A percentile compares a stretch with the other conserved stretches of the same genome.
These are phyloP conservation scores for Norana najaformis DNA, from an alignment of 2,888 invertebrate species.

Conservation along the genomic window DNA sequence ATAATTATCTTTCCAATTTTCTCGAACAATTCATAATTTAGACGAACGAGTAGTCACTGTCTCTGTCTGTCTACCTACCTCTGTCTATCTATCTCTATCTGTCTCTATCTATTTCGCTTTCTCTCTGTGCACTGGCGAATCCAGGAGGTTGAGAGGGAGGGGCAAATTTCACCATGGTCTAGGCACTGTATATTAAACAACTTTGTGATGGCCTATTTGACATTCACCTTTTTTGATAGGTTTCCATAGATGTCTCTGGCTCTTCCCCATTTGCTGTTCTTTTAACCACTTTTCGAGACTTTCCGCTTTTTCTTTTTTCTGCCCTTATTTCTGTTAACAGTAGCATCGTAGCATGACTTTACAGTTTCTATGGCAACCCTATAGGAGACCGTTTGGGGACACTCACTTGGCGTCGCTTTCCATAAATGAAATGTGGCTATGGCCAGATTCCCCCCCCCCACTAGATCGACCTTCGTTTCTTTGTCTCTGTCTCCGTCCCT, in stretches of 20 bases:
- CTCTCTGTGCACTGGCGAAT: neutral
- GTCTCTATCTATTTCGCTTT: neutral
- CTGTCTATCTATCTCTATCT: neutral
- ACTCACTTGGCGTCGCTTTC: neutral
- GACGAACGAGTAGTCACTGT: neutral
- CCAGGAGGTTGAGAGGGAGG: neutral
- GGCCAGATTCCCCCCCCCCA: neutral
- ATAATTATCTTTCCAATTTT: neutral
- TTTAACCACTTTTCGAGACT: neutral
- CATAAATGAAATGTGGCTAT: neutral
- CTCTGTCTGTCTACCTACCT: neutral
- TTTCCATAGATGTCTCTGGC: neutral
- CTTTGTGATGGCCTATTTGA: neutral
- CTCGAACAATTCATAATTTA: neutral
- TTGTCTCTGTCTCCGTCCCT: too few relatives aligned
- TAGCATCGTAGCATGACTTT: neutral
- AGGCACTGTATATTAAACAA: too few relatives aligned
- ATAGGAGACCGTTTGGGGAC: neutral
- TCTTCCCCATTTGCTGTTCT: neutral
- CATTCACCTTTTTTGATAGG: neutral
- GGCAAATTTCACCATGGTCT: too few relatives aligned
- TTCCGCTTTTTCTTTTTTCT: neutral
- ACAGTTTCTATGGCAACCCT: neutral
- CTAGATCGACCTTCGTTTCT: neutral
- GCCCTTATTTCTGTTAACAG: neutral